These are phyloP conservation scores for Ectobius pallidus DNA, from an alignment of 2,888 invertebrate genomes.

Conservation along the genomic window DNA sequence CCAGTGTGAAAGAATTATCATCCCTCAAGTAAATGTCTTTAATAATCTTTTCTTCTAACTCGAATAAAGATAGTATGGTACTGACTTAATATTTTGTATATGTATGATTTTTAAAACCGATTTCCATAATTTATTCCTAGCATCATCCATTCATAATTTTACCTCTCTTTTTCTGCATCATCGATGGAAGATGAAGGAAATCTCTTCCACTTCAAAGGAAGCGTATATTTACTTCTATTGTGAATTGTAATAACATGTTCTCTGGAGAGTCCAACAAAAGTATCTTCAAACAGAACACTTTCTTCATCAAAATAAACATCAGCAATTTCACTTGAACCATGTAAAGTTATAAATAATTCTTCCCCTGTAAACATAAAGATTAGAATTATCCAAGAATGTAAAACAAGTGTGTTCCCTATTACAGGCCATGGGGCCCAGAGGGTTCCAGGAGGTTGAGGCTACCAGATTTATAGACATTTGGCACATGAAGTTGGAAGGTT, in stretches of 20 bases:
- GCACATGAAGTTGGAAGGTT: no score
- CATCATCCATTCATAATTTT: no score
- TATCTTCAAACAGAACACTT: conserved; percentile 61
- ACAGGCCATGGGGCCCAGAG: no score
- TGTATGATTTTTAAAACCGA: no score
- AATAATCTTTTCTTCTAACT: no score
- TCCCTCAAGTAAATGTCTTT: no score
- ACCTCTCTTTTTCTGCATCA: conserved; percentile 43
- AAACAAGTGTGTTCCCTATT: not conserved
- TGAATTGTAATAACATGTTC: conserved; percentile 59
- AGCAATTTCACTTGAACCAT: conserved; percentile 58
- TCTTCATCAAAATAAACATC: conserved; percentile 60
- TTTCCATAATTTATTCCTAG: no score
- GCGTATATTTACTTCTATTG: conserved; percentile 61
- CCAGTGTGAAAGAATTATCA: no score
- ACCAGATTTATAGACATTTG: no score
- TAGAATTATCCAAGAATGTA: not conserved
- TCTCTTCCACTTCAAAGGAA: conserved; percentile 64
- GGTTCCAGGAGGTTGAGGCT: no score
- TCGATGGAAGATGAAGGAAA: conserved; percentile 25
- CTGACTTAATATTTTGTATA: no score
- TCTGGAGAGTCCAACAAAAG: conserved; percentile 63
- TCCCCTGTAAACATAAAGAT: conserved; percentile 55
- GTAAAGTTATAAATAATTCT: conserved; percentile 56
- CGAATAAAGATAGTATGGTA: no score